Percentiles rank a stretch among this genome's conserved stretches.
Conservation (phyloP, 2,113 vertebrate genomes). For the Numida meleagris region DNA sequence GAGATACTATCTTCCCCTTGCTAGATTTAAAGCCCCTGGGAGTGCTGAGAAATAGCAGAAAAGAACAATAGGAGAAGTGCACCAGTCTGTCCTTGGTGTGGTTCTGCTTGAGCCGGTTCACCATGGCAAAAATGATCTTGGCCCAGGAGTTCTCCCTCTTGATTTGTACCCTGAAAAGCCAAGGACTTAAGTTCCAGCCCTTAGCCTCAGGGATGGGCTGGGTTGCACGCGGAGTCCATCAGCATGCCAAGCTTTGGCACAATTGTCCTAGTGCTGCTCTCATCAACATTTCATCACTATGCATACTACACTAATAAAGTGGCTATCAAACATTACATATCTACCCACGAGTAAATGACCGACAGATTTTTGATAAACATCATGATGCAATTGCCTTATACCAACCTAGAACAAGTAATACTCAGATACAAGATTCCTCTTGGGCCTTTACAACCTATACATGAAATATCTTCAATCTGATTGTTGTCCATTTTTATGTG, state of each 20-base stretch:
- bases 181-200: neutral
- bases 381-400: neutral
- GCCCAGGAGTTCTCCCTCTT: neutral
- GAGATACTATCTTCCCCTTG: neutral
- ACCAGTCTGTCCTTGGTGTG: neutral
- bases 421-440: neutral
- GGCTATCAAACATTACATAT: neutral
- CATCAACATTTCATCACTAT: fast-evolving
- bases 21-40: neutral
- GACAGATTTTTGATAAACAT: neutral
- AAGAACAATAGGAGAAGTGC: neutral
- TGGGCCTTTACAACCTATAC: neutral
- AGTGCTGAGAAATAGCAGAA: neutral
- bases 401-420: neutral
- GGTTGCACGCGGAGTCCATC: neutral
- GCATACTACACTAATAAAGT: neutral
- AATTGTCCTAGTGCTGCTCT: neutral
- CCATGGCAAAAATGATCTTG: neutral
- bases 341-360: neutral
- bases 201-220: neutral
- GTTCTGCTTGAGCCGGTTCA: neutral
- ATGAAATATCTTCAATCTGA: neutral
- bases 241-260: neutral
- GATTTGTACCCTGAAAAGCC: neutral
- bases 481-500: neutral